Evolutionary conservation across 2,113 vertebrate species (phyloP).

Genomic region (Coptodon bakossiorum): DNA sequence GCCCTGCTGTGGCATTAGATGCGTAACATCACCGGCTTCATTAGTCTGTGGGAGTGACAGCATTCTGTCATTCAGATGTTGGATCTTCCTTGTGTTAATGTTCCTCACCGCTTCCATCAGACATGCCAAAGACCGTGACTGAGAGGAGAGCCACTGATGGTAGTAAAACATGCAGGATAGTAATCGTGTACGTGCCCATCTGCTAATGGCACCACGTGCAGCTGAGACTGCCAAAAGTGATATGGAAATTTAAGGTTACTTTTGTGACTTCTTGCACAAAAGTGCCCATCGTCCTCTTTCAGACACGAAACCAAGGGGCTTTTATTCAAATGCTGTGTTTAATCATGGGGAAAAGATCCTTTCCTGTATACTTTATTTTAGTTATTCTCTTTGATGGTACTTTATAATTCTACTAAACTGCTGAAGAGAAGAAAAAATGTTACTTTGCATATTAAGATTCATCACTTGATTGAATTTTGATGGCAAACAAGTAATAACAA

Average conservation of each 20-base stretch:
- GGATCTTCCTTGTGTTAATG: background rate
- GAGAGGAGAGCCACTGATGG: background rate
- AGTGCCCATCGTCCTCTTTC: background rate
- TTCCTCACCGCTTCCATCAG: background rate
- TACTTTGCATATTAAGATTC: background rate
- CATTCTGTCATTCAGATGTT: background rate
- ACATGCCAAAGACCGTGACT: background rate
- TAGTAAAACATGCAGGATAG: background rate
- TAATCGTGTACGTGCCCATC: background rate
- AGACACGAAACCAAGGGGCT: background rate
- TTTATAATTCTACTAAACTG: background rate
- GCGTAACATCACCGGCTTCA: background rate
- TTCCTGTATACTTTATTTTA: background rate
- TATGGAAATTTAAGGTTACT: background rate
- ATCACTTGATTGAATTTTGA: background rate
- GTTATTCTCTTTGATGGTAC: background rate
- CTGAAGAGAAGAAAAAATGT: background rate
- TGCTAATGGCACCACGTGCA: background rate
- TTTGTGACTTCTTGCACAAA: background rate
- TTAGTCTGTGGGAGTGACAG: background rate
- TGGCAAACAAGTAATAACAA: background rate
- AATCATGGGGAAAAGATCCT: background rate
- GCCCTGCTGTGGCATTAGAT: background rate
- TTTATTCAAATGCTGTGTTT: background rate
- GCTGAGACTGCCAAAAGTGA: background rate